Evolutionary conservation across 2,888 invertebrate genomes (phyloP).

Genomic region (Carterocephalus palaemon): DNA sequence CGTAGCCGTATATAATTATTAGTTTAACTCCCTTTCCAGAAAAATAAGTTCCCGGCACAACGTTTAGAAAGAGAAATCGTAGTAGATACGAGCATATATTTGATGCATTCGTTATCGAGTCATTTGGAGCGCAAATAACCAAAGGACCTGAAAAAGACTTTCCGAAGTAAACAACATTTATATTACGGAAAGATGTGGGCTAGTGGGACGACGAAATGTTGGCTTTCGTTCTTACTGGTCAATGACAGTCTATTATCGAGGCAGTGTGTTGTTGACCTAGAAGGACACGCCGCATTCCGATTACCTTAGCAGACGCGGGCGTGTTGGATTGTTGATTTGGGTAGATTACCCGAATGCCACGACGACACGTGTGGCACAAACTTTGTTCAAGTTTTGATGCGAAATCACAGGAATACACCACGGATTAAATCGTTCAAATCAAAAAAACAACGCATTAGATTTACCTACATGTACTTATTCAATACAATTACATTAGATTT

Average conservation of each 20-base stretch:
- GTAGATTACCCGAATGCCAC: too few relatives aligned
- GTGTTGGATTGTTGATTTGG: slow-evolving; percentile 2
- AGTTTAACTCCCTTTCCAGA: too few relatives aligned
- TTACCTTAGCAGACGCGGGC: slow-evolving; percentile 32
- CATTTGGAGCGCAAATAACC: slow-evolving; percentile 16
- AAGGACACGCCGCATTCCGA: slow-evolving; percentile 64
- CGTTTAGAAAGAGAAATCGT: slow-evolving; percentile 21
- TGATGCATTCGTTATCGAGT: slow-evolving; percentile 15
- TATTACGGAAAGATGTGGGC: slow-evolving; percentile 43
- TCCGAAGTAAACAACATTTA: slow-evolving; percentile 47
- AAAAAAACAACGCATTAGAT: too few relatives aligned
- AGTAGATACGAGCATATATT: slow-evolving; percentile 4
- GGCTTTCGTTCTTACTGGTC: slow-evolving; percentile 55
- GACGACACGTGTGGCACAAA: too few relatives aligned
- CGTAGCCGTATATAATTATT: too few relatives aligned
- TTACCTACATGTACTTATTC: too few relatives aligned
- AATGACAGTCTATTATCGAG: slow-evolving; percentile 53
- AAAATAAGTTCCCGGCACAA: background rate
- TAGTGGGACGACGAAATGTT: slow-evolving; percentile 64
- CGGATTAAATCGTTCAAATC: too few relatives aligned
- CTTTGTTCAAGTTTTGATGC: too few relatives aligned
- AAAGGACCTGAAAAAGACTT: slow-evolving; percentile 11
- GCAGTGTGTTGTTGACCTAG: slow-evolving; percentile 47
- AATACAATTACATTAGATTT: too few relatives aligned
- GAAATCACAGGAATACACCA: too few relatives aligned